Evolutionary conservation across 2,113 vertebrate species (phyloP), one percentile per base, ranked within the genome.

Genomic region (Caranx ignobilis): DNA sequence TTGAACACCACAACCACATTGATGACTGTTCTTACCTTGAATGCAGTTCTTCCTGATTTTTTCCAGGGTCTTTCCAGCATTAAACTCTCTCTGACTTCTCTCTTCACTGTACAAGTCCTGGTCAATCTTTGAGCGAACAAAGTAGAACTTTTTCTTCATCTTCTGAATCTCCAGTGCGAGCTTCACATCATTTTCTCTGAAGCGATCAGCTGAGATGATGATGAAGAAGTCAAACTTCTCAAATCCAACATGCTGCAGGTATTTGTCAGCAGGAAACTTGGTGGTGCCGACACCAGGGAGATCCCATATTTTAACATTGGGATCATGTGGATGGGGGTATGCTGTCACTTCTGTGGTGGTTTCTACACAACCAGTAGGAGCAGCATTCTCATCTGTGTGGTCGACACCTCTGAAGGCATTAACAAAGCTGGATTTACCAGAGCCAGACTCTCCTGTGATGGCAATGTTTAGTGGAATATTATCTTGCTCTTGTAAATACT

Each of bases 61-160:
- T 2, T 1, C 0, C 0, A 85, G 64, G 6, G 34, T 73, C 1
- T 0, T 32, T 18, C 76, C 19, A 41, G 0, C 12, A 2, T 37
- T 34, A 31, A 73, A 86, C 0, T 61, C 1, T 1, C 3, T 62
- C 54, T 61, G 31, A 35, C 16, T 61, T 35, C 19, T 55, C 59
- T 50, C 0, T 2, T 16, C 64, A 19, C 10, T 10, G 0, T 1
- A 32, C 2, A 85, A 0, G 5, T 71, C 11, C 0, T 62, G 1
- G 57, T 86, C 81, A 0, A 86, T 69, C 71, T 86, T 86, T 35
- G 87, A 83, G 43, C 84, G 70, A 45, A 89, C 65, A 61, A 89
- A 86, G 84, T 88, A 88, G 59, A 87, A 87, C 78, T 75, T 75
- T n/a, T 87, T 84, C 34, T 1, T 1, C 74, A 81, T 81, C 60